Percentiles rank a stretch among this genome's conserved stretches.
Evolutionary conservation across 2,888 invertebrate genomes (phyloP).

Genomic region (Xanthorhoe designata): DNA sequence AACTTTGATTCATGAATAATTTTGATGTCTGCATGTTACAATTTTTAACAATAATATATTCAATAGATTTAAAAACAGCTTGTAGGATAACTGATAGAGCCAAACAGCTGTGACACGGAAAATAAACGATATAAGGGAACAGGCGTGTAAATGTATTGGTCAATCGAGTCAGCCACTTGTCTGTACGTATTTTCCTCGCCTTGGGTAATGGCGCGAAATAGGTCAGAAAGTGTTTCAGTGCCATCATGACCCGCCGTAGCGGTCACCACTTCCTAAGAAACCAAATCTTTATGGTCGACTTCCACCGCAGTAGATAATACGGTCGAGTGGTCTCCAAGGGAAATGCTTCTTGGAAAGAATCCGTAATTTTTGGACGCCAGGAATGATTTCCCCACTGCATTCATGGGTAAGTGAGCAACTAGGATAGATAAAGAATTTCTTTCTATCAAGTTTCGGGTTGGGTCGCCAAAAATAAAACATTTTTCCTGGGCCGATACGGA

Average conservation of each 20-base stretch:
- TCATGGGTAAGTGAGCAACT: conserved; percentile 54
- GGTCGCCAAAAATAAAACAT: conserved; percentile 16
- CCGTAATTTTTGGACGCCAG: conserved; percentile 52
- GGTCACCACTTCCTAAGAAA: conserved; percentile 5
- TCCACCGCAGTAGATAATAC: conserved; percentile 46
- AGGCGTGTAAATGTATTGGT: too few relatives aligned
- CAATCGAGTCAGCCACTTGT: too few relatives aligned
- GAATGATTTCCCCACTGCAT: conserved; percentile 65
- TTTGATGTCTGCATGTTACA: too few relatives aligned
- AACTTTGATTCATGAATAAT: too few relatives aligned
- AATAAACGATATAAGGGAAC: too few relatives aligned
- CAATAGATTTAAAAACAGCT: too few relatives aligned
- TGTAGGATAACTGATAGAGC: too few relatives aligned
- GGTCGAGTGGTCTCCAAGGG: conserved; percentile 56
- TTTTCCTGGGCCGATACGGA: neutral
- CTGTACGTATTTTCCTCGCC: too few relatives aligned
- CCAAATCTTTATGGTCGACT: conserved; percentile 29
- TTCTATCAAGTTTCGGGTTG: conserved; percentile 19
- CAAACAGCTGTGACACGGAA: too few relatives aligned
- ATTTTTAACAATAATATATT: too few relatives aligned
- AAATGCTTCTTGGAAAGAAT: conserved; percentile 56
- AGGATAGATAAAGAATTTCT: conserved; percentile 41
- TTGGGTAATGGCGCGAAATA: neutral
- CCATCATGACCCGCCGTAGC: neutral
- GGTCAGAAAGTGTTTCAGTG: neutral